Percentiles rank a stretch among this genome's conserved stretches.
Evolutionary conservation across 1,140 invertebrate genomes (phyloP).

Genomic region (Achatina immaculata): DNA sequence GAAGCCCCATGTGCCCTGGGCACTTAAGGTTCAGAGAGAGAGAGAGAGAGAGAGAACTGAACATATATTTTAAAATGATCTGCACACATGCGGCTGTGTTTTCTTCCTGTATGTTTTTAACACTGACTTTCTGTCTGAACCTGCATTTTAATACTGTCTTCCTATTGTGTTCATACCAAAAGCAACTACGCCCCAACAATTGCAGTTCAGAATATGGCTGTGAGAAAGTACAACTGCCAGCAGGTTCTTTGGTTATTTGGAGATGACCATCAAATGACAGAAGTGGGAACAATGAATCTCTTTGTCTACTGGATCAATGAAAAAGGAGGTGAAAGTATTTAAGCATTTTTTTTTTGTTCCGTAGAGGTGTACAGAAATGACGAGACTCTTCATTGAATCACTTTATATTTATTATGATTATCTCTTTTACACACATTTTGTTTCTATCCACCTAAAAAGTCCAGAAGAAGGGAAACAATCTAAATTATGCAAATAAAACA

Average conservation of each 20-base stretch:
- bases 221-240: slow-evolving; percentile 82
- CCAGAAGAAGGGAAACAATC: no score
- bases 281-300: slow-evolving; percentile 99
- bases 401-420: not conserved
- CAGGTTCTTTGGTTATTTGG: slow-evolving; percentile 98
- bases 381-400: not conserved
- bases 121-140: no score
- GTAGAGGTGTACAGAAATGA: not conserved
- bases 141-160: no score
- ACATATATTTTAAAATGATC: no score
- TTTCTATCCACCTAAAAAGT: no score
- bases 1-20: no score
- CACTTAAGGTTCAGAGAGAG: no score
- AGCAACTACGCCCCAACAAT: slow-evolving; percentile 78
- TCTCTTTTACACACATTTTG: not conserved
- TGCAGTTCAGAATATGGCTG: slow-evolving; percentile 79
- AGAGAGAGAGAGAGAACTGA: no score
- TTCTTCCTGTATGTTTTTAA: no score
- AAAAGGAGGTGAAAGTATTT: slow-evolving; percentile 81
- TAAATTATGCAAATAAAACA: no score
- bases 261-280: slow-evolving; percentile 92
- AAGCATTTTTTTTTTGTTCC: not conserved
- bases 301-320: slow-evolving; percentile 91
- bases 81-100: no score
- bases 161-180: no score